These are phyloP conservation scores for Gastrophryne carolinensis DNA, from an alignment of 2,797 vertebrate genomes.

Conservation along the genomic window DNA sequence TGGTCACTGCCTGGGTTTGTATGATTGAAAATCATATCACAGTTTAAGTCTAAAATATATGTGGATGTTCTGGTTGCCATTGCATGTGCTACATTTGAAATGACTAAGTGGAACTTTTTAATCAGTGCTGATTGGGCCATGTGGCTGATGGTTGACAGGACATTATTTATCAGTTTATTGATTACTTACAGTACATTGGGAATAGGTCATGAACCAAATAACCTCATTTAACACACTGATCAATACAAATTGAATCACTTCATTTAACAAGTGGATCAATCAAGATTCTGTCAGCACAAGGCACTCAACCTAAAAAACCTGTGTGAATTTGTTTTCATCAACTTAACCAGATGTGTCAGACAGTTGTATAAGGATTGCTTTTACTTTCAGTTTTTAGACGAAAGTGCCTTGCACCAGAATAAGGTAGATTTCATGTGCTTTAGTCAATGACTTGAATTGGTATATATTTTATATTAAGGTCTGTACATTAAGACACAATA, in stretches of 20 bases:
- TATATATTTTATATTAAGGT: too few relatives aligned
- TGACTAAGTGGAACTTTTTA: not conserved
- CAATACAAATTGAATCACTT: not conserved
- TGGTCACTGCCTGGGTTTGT: not conserved
- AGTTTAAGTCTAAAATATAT: too few relatives aligned
- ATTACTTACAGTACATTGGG: conserved; percentile 7
- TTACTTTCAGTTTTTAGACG: not conserved
- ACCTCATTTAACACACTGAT: not conserved
- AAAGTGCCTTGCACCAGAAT: not conserved
- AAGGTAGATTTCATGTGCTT: not conserved
- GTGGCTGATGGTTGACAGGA: not conserved
- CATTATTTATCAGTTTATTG: conserved; percentile 2
- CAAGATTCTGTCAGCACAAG: not conserved
- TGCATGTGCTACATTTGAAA: not conserved
- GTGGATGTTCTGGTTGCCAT: too few relatives aligned
- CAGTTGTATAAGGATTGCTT: not conserved
- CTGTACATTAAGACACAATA: too few relatives aligned
- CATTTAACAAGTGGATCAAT: not conserved
- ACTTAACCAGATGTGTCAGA: conserved; percentile 1
- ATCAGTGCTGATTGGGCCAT: not conserved
- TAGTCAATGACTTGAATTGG: not conserved
- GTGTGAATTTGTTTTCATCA: not conserved
- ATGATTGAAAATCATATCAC: too few relatives aligned
- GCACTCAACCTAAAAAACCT: not conserved
- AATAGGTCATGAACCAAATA: not conserved